A percentile compares a stretch with the other conserved stretches of the same genome.
Evolutionary conservation across 2,888 invertebrate species (phyloP).

Genomic region (Melinopterus prodromus): DNA sequence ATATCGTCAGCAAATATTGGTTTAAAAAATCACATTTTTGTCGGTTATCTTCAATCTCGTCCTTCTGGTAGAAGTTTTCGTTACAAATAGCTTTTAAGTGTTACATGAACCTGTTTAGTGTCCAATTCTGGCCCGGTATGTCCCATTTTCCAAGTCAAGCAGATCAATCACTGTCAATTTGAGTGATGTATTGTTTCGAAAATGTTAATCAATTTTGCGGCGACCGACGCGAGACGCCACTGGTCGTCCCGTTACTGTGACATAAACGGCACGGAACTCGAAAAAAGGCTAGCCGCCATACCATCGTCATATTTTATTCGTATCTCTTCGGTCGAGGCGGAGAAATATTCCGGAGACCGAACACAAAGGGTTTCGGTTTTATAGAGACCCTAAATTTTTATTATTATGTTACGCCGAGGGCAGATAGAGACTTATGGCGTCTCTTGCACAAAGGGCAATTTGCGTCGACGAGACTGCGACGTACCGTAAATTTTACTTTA

Average conservation of each 20-base stretch:
- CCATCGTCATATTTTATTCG: background rate
- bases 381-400: conserved; percentile 4
- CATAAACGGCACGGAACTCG: background rate
- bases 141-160: background rate
- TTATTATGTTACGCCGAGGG: background rate
- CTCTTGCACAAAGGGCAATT: background rate
- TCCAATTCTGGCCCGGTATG: background rate
- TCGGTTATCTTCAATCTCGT: too few species aligned
- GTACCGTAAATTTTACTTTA: background rate
- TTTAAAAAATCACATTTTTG: too few species aligned
- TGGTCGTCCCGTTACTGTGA: background rate
- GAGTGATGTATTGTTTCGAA: conserved; percentile 17
- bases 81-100: conserved; percentile 4
- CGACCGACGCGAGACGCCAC: too few species aligned
- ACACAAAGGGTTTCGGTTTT: background rate
- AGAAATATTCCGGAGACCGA: background rate
- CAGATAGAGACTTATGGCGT: background rate
- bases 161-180: conserved; percentile 19
- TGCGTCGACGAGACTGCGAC: background rate
- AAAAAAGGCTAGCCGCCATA: background rate
- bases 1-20: too few species aligned
- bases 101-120: background rate
- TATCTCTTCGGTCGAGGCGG: background rate
- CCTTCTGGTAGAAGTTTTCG: background rate
- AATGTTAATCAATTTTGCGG: conserved; percentile 16